phyloP scores from a whole-genome alignment of 1,140 invertebrate species.

The Ceratina japonica region DNA sequence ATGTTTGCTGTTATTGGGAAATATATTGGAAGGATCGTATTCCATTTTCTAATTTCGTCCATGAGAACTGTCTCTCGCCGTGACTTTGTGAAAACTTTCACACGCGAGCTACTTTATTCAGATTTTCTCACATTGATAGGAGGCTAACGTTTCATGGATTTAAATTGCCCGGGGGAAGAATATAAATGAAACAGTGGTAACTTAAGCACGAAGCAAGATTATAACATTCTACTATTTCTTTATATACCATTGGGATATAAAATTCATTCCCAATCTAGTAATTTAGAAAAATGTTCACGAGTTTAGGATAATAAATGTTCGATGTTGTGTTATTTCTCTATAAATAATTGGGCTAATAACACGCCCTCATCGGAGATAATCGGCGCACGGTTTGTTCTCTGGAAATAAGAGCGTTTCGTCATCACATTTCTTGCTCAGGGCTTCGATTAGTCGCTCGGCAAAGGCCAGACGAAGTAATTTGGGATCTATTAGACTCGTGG shows the following conservation, averaged over 20 bases:
- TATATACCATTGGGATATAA: too few relatives aligned
- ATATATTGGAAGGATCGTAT: slow-evolving; percentile 1
- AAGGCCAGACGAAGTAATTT: slow-evolving; percentile 22
- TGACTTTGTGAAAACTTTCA: slow-evolving; percentile 24
- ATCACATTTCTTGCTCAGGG: not conserved
- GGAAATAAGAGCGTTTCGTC: not conserved
- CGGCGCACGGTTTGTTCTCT: not conserved
- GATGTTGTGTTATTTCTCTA: too few relatives aligned
- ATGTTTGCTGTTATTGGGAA: not conserved
- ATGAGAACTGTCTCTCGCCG: not conserved
- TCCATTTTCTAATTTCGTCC: slow-evolving; percentile 7
- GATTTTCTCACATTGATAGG: slow-evolving; percentile 17
- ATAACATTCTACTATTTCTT: too few relatives aligned
- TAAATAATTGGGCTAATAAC: too few relatives aligned
- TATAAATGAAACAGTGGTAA: not conserved
- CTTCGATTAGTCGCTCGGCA: not conserved
- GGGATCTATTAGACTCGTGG: slow-evolving; percentile 19
- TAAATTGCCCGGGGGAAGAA: not conserved
- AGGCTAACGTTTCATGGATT: slow-evolving; percentile 15
- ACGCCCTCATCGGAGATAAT: not conserved
- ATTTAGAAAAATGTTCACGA: too few relatives aligned
- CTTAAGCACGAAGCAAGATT: not conserved
- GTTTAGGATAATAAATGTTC: too few relatives aligned
- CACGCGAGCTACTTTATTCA: slow-evolving; percentile 14
- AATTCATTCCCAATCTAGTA: too few relatives aligned